Evolutionary conservation across 2,888 invertebrate species (phyloP), one percentile per base, ranked within the genome.

Genomic region (Raillietiella orientalis): DNA sequence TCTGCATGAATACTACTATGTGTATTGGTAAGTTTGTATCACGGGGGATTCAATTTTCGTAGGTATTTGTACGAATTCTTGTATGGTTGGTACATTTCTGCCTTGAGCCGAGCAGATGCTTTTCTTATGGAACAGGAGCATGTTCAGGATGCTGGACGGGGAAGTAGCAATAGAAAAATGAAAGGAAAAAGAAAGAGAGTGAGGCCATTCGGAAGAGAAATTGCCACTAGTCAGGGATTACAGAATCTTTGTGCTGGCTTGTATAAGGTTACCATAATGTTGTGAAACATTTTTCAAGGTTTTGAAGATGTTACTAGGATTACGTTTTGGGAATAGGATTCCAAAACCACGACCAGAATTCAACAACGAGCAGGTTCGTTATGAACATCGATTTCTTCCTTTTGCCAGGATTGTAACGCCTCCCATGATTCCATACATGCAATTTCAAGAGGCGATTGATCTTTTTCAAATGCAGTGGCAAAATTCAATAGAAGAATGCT

Each of bases 231-330:
- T 38, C 84, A 87, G 46, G 79, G 77, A 2, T 56, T 79, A 50
- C 77, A 84, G 45, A 74, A 74, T 43, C 64, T 90, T 56, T 79
- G 79, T 45, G 87, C 82, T 2, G 90, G 84, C 4, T 82, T 74
- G 45, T 84, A 75, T 41, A 84, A 82, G 59, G 75, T 67, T 42
- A 35, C 16, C 27, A 16, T 21, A 14, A 27, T 8, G n/a, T 17
- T 6, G n/a, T n/a, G 6, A 17, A 17, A 17, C 6, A n/a, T 17
- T 6, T 17, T 17, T 17, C 26, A 24, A 32, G 24, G 29, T 30
- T 30, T 47, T 38, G 24, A 47, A 72, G 70, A 79, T 79, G n/a
- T 55, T 84, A 39, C 62, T 74, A 27, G 87, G 75, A 2, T 66
- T 90, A 41, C 64, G 69, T 34, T 56, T 75, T 42, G 77, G 79